Conservation (phyloP, 2,797 vertebrate genomes). For the Gambelia wislizenii region DNA sequence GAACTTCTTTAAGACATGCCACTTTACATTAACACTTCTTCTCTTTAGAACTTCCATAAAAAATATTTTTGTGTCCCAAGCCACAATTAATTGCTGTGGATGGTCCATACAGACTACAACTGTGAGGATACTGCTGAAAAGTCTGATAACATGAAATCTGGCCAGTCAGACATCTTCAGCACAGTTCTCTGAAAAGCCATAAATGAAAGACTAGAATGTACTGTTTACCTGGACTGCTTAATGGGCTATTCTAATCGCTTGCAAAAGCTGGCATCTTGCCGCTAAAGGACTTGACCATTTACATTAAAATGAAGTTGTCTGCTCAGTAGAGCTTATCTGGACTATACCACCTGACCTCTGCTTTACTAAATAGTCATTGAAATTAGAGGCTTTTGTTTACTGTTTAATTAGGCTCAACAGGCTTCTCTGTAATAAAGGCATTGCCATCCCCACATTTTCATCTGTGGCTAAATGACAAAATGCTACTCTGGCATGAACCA, state of each 20-base stretch:
- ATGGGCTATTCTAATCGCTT: conserved; percentile 23
- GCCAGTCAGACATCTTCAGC: background rate
- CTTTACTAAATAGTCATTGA: conserved; percentile 19
- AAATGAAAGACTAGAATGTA: conserved; percentile 4
- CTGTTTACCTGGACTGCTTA: conserved; percentile 21
- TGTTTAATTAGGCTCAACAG: conserved; percentile 40
- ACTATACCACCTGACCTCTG: conserved; percentile 23
- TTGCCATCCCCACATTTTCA: background rate
- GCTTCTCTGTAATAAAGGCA: conserved; percentile 14
- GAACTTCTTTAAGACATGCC: background rate
- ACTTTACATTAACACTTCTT: background rate
- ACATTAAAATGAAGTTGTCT: conserved; percentile 25
- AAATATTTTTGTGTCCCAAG: background rate
- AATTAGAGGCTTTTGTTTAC: conserved; percentile 36
- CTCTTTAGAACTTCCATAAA: background rate
- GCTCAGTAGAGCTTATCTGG: conserved; percentile 5
- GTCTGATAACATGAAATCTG: background rate
- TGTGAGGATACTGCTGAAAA: background rate
- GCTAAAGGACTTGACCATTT: conserved; percentile 12
- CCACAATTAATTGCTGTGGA: conserved; percentile 2
- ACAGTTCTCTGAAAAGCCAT: conserved; percentile 6
- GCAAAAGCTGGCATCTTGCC: conserved; percentile 32
- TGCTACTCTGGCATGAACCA: background rate
- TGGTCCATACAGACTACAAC: background rate
- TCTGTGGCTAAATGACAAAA: conserved; percentile 5